Conservation (phyloP, 1,140 invertebrate species). For the Nasonia vitripennis region DNA sequence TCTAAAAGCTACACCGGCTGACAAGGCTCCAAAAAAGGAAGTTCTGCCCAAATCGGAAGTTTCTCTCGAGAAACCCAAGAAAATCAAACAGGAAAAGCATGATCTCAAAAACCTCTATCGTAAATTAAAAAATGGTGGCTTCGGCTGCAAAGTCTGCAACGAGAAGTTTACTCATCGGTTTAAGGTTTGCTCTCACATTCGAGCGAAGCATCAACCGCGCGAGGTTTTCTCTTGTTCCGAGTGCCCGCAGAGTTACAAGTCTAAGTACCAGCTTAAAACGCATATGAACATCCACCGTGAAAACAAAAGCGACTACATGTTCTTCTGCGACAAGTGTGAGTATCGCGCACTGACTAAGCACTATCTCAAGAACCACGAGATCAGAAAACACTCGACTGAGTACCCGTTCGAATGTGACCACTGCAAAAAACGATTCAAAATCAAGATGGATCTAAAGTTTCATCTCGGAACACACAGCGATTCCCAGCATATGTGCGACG, state of each 20-base stretch:
- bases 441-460: conserved; percentile 68
- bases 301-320: conserved; percentile 46
- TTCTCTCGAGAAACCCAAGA: not conserved
- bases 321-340: conserved; percentile 60
- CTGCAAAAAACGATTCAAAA: conserved; percentile 74
- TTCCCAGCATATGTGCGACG: conserved; percentile 62
- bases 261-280: conserved; percentile 33
- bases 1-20: too few species aligned
- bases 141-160: conserved; percentile 67
- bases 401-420: conserved; percentile 71
- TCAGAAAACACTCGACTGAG: conserved; percentile 66
- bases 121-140: conserved; percentile 36
- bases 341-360: conserved; percentile 56
- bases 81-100: not conserved
- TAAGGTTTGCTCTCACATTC: conserved; percentile 70
- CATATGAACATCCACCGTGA: conserved; percentile 32
- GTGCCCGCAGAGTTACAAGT: conserved; percentile 53
- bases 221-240: conserved; percentile 51
- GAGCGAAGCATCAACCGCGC: conserved; percentile 43
- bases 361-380: conserved; percentile 58
- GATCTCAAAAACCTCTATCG: conserved; percentile 14
- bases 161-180: conserved; percentile 57
- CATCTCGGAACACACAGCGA: conserved; percentile 67
- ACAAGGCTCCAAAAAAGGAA: not conserved
- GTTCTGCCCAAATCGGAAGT: not conserved